Conservation (phyloP, 2,888 invertebrate genomes). For the Amblyjoppa proteus region DNA sequence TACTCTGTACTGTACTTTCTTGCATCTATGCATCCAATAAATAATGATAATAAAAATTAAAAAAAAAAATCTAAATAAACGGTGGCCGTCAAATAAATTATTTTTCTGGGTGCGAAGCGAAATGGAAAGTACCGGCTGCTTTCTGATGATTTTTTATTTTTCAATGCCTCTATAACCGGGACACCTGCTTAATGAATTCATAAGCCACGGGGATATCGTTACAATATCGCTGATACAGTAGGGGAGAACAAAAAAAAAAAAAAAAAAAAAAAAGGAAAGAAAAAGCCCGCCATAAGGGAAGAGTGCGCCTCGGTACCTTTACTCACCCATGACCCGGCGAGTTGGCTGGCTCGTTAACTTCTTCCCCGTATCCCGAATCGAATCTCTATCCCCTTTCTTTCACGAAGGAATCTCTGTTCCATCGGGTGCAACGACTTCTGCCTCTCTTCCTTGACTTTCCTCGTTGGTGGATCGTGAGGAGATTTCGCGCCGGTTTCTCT, state of each 20-base stretch:
- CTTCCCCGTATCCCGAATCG: constrained; percentile 68
- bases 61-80: too few species aligned
- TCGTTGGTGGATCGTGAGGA: constrained; percentile 47
- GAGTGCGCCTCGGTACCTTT: constrained; percentile 57
- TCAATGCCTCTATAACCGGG: background rate
- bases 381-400: constrained; percentile 68
- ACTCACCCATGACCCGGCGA: constrained; percentile 67
- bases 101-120: too few species aligned
- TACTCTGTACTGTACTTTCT: too few species aligned
- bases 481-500: constrained; percentile 19
- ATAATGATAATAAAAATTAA: too few species aligned
- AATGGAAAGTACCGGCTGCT: background rate
- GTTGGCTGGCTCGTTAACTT: constrained; percentile 65
- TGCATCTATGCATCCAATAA: too few species aligned
- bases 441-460: constrained; percentile 62
- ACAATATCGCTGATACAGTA: constrained; percentile 21
- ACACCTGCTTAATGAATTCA: constrained; percentile 19
- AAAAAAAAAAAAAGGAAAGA: constrained; percentile 15
- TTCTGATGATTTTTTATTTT: background rate
- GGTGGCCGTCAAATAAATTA: too few species aligned
- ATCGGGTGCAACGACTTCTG: constrained; percentile 67
- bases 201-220: constrained; percentile 30
- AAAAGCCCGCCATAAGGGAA: constrained; percentile 2
- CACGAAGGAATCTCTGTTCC: constrained; percentile 62
- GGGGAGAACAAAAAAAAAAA: constrained; percentile 8